Evolutionary conservation across 2,113 vertebrate species (phyloP).

Genomic region (Hipposideros armiger): DNA sequence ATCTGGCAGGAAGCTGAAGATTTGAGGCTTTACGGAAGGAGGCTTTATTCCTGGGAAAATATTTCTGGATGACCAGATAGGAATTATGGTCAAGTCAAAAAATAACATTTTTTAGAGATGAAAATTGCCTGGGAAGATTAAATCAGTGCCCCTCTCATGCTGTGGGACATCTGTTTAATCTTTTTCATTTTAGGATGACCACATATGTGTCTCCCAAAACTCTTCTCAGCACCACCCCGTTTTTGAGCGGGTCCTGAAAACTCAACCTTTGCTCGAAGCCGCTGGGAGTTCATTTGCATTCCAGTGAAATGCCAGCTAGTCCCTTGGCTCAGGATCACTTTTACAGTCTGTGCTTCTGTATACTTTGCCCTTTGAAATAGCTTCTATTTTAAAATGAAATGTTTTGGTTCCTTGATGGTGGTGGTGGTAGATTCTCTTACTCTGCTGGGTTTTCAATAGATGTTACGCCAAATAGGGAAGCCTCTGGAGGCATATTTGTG

Average conservation of each 20-base stretch:
- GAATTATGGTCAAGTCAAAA: not conserved
- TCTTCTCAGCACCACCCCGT: not conserved
- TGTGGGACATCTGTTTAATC: not conserved
- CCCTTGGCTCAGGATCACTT: conserved; percentile 18
- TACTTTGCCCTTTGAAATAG: conserved; percentile 55
- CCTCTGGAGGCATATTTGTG: conserved; percentile 42
- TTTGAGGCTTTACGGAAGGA: conserved; percentile 35
- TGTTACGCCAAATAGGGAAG: conserved; percentile 58
- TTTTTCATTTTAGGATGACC: not conserved
- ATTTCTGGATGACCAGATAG: conserved; percentile 36
- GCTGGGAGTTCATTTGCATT: conserved; percentile 20
- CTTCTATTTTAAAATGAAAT: conserved; percentile 63
- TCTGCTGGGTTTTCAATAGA: conserved; percentile 54
- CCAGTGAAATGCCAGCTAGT: conserved; percentile 64
- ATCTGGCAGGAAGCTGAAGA: conserved; percentile 10
- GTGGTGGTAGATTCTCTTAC: conserved; percentile 33
- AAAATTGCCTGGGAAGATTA: conserved; percentile 29
- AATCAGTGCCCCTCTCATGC: not conserved
- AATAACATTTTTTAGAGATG: not conserved
- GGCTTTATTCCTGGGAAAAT: conserved; percentile 42
- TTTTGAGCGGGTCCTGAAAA: not conserved
- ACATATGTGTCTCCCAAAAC: not conserved
- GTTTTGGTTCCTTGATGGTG: conserved; percentile 34
- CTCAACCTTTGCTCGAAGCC: conserved; percentile 17
- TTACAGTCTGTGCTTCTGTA: not conserved